phyloP scores from a whole-genome alignment of 2,888 invertebrate species.

The Papilio demoleus region DNA sequence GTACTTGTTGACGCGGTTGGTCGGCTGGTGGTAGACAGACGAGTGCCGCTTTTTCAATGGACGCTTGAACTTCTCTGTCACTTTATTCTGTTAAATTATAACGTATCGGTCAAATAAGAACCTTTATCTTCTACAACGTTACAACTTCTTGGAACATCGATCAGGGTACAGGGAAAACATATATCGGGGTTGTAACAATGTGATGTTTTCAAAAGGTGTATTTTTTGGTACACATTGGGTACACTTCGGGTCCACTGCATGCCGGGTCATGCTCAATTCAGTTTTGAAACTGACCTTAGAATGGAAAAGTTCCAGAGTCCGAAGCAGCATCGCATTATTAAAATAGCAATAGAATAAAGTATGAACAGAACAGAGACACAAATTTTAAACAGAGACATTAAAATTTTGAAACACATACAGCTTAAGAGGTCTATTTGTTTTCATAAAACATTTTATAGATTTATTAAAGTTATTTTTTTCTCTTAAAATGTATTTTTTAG shows the following conservation, averaged over 20 bases:
- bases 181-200: conserved; percentile 4
- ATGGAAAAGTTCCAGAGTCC: conserved; percentile 78
- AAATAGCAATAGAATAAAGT: conserved; percentile 71
- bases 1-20: conserved; percentile 96
- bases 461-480: background rate
- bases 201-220: conserved; percentile 18
- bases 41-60: conserved; percentile 95
- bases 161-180: conserved; percentile 32
- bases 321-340: conserved; percentile 82
- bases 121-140: background rate
- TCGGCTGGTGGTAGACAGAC: conserved; percentile 93
- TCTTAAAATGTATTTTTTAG: background rate
- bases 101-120: conserved; percentile 50
- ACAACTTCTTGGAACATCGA: conserved; percentile 39
- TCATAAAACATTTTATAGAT: no score
- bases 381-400: conserved; percentile 21
- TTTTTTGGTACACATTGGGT: conserved; percentile 48
- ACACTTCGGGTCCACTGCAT: conserved; percentile 70
- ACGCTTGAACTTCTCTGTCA: conserved; percentile 93
- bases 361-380: conserved; percentile 42
- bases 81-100: conserved; percentile 87
- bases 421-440: background rate
- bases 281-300: conserved; percentile 78
- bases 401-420: conserved; percentile 4
- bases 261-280: conserved; percentile 77